phyloP scores from a whole-genome alignment of 2,797 vertebrate genomes.

The Gallinago nigripennis region DNA sequence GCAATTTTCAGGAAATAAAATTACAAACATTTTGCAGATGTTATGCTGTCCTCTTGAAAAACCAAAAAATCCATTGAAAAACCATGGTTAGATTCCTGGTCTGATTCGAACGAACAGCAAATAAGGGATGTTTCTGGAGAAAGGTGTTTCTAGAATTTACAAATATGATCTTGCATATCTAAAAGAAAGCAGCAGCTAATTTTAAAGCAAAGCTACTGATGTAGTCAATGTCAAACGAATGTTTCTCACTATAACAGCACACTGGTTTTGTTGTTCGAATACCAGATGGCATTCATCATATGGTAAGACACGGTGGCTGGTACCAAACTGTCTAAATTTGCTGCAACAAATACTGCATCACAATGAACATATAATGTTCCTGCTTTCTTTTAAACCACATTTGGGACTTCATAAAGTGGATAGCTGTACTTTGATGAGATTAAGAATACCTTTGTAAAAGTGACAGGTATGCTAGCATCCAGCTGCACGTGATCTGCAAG shows the following conservation, averaged over 20 bases:
- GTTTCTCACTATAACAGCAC: not conserved
- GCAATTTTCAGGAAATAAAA: not conserved
- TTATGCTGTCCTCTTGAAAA: not conserved
- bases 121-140: not conserved
- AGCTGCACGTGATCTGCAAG: constrained; percentile 94
- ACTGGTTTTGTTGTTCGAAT: not conserved
- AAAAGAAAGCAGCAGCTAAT: not conserved
- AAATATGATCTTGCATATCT: not conserved
- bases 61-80: not conserved
- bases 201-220: not conserved
- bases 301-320: not conserved
- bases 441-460: constrained; percentile 93
- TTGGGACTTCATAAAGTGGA: not conserved
- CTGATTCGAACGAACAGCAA: not conserved
- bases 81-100: not conserved
- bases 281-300: not conserved
- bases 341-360: not conserved
- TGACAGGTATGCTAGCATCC: constrained; percentile 98
- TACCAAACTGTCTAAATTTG: not conserved
- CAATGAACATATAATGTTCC: not conserved
- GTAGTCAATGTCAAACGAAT: not conserved
- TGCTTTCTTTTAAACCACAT: not conserved
- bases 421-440: not conserved
- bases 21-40: not conserved
- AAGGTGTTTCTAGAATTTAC: not conserved